Evolutionary conservation across 2,888 invertebrate genomes (phyloP).

Genomic region (Idaea dimidiata): DNA sequence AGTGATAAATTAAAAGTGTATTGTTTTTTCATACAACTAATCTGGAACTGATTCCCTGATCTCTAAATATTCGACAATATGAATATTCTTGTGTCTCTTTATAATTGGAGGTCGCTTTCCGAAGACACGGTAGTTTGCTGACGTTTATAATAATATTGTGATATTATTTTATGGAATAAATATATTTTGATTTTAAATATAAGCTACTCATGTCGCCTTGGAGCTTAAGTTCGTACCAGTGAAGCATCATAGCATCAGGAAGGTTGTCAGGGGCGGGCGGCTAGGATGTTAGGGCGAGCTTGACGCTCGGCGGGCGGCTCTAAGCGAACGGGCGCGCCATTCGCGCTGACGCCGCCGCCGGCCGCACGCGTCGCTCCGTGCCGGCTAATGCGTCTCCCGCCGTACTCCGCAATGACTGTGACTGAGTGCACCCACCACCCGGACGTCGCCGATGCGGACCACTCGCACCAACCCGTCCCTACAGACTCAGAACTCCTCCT

Average conservation of each 20-base stretch:
- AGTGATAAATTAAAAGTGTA: background rate
- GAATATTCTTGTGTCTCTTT: too few relatives aligned
- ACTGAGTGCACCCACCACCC: conserved; percentile 64
- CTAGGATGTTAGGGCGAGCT: conserved; percentile 49
- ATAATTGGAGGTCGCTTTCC: too few relatives aligned
- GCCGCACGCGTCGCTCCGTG: conserved; percentile 70
- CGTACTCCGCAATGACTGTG: conserved; percentile 65
- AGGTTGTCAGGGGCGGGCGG: conserved; percentile 56
- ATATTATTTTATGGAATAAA: too few relatives aligned
- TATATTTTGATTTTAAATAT: too few relatives aligned
- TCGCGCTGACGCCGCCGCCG: conserved; percentile 76
- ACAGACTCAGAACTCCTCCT: conserved; percentile 69
- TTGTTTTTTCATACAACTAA: too few relatives aligned
- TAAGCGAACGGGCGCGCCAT: conserved; percentile 69
- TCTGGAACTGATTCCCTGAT: too few relatives aligned
- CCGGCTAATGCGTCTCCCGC: conserved; percentile 69
- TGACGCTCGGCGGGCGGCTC: conserved; percentile 53
- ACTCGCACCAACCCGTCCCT: conserved; percentile 41
- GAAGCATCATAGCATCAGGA: conserved; percentile 10
- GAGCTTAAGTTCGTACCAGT: too few relatives aligned
- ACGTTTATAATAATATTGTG: too few relatives aligned
- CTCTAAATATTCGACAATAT: too few relatives aligned
- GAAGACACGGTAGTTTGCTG: too few relatives aligned
- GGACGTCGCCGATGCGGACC: conserved; percentile 44
- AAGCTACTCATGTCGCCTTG: too few relatives aligned